A percentile compares a stretch with the other conserved stretches of the same genome.
Evolutionary conservation across 2,797 vertebrate genomes (phyloP).

Genomic region (Epinephelus malabaricus): DNA sequence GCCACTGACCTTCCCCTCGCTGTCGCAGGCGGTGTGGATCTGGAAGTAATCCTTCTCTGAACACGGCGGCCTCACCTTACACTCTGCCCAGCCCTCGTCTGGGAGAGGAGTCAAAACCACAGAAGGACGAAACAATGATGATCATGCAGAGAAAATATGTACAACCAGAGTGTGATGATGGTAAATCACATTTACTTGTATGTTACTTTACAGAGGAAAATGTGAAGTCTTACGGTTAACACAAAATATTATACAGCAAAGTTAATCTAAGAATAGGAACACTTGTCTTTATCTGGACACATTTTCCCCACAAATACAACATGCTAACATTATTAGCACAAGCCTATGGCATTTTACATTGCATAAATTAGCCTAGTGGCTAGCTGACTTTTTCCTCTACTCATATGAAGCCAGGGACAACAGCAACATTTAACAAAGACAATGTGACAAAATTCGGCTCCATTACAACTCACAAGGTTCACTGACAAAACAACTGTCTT

Average conservation of each 20-base stretch:
- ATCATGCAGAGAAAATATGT: neutral
- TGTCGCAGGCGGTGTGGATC: constrained; percentile 94
- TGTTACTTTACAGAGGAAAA: neutral
- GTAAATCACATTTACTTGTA: neutral
- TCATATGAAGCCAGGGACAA: no score
- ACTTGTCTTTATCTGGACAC: no score
- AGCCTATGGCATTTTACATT: no score
- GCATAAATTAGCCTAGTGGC: no score
- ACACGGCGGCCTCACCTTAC: constrained; percentile 90
- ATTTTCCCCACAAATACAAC: no score
- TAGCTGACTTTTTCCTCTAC: no score
- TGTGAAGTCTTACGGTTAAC: neutral
- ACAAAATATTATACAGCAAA: neutral
- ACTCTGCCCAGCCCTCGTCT: constrained; percentile 93
- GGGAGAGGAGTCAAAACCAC: constrained; percentile 44
- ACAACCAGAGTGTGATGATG: neutral
- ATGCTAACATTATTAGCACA: no score
- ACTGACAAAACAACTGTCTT: no score
- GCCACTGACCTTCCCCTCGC: constrained; percentile 92
- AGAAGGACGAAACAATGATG: neutral
- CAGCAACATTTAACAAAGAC: no score
- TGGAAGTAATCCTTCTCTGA: constrained; percentile 95
- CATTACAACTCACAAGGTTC: no score
- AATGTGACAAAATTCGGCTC: no score
- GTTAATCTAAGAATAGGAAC: neutral